A percentile compares a stretch with the other conserved stretches of the same genome.
These are phyloP conservation scores for Drosophila quadrilineata DNA, from an alignment of 1,140 invertebrate genomes.

Conservation along the genomic window DNA sequence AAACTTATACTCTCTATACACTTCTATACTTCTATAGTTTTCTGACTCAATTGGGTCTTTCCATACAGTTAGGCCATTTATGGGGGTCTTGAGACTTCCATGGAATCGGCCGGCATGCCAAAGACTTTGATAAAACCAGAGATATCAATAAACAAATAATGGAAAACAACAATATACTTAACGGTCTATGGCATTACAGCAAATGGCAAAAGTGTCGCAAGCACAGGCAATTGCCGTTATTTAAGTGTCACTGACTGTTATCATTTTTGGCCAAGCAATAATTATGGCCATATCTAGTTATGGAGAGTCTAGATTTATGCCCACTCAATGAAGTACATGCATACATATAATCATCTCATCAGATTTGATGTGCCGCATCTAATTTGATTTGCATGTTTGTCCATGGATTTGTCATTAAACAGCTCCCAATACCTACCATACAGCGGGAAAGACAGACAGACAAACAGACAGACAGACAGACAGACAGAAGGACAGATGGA, in stretches of 20 bases:
- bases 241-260: constrained; percentile 10
- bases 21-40: too few species aligned
- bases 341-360: constrained; percentile 56
- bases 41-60: too few species aligned
- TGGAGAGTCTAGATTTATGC: too few species aligned
- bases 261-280: too few species aligned
- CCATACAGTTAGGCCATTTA: neutral
- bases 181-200: constrained; percentile 1
- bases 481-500: too few species aligned
- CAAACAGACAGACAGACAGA: too few species aligned
- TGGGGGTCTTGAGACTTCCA: neutral
- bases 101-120: neutral
- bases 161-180: neutral
- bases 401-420: too few species aligned
- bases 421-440: too few species aligned
- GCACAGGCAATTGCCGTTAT: neutral
- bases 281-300: too few species aligned
- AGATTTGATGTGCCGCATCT: constrained; percentile 73
- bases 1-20: neutral
- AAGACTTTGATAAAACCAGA: constrained; percentile 5
- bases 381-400: constrained; percentile 68
- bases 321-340: constrained; percentile 14
- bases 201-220: neutral
- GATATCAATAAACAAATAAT: constrained; percentile 9
- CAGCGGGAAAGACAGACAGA: too few species aligned